These are phyloP conservation scores for Liposcelis brunnea DNA, from an alignment of 2,888 invertebrate genomes.

Conservation along the genomic window DNA sequence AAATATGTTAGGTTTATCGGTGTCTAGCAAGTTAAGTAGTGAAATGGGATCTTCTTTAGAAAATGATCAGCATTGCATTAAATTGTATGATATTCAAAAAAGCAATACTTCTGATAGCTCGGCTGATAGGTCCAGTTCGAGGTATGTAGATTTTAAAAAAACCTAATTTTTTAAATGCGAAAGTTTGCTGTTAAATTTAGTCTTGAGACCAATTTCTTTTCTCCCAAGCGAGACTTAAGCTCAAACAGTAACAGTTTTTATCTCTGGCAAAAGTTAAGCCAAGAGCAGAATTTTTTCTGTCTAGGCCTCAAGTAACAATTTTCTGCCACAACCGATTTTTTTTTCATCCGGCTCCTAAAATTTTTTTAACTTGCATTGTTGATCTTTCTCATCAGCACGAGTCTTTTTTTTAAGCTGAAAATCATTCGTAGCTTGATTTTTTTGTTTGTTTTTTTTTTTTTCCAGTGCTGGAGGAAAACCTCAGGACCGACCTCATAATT, in stretches of 20 bases:
- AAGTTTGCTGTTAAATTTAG: no score
- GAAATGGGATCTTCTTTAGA: slow-evolving; percentile 13
- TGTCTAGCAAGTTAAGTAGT: slow-evolving; percentile 11
- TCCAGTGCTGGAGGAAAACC: slow-evolving; percentile 1
- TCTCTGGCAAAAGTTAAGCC: no score
- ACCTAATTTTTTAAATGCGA: no score
- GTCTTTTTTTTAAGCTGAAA: slow-evolving; percentile 4
- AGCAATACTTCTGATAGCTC: slow-evolving; percentile 17
- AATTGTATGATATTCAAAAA: slow-evolving; percentile 18
- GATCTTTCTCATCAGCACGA: no score
- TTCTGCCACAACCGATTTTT: no score
- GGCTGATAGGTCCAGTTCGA: neutral
- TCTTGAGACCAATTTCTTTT: no score
- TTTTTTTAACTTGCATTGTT: no score
- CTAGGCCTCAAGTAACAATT: no score
- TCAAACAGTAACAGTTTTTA: no score
- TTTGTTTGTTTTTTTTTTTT: neutral
- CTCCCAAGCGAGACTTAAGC: no score
- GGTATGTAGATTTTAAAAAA: neutral
- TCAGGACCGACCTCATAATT: slow-evolving; percentile 37
- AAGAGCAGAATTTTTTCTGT: no score
- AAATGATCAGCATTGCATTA: slow-evolving; percentile 20
- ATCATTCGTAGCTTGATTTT: neutral
- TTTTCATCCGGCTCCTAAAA: no score
- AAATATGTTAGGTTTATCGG: slow-evolving; percentile 3